These are phyloP conservation scores for Bagarius yarrelli DNA, from an alignment of 2,113 vertebrate species.

Conservation along the genomic window DNA sequence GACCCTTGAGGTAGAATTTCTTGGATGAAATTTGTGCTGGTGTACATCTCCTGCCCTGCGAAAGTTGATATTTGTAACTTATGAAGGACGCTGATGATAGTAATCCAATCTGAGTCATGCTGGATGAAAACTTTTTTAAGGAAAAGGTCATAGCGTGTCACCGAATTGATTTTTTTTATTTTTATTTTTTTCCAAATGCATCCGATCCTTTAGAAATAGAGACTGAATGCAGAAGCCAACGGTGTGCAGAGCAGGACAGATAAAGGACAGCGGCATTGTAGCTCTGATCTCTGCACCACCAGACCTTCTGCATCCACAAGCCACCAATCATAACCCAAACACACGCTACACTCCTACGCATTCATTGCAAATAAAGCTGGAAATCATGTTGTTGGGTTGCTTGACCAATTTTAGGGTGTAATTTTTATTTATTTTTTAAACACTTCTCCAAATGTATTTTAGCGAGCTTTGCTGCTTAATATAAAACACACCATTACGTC, in stretches of 20 bases:
- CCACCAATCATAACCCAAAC: conserved; percentile 17
- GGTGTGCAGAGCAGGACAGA: conserved; percentile 12
- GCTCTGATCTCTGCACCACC: conserved; percentile 23
- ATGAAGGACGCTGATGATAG: too few species aligned
- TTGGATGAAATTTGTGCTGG: too few species aligned
- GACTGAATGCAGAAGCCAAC: conserved; percentile 2
- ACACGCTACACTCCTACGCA: conserved; percentile 14
- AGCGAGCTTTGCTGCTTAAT: neutral
- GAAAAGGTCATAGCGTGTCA: conserved; percentile 6
- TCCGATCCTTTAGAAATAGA: neutral
- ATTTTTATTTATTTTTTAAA: neutral
- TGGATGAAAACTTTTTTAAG: neutral
- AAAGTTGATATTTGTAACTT: too few species aligned
- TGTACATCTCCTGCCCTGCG: too few species aligned
- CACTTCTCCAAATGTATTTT: neutral
- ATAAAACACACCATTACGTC: neutral
- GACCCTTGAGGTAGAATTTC: too few species aligned
- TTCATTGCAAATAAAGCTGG: conserved; percentile 24
- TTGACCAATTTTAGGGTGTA: conserved; percentile 16
- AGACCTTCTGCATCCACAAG: conserved; percentile 23
- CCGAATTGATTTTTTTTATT: conserved; percentile 32
- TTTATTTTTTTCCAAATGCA: too few species aligned
- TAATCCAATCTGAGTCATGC: neutral
- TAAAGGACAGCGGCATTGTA: conserved; percentile 10
- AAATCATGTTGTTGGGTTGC: conserved; percentile 13